phyloP scores from a whole-genome alignment of 2,113 vertebrate species.

The Orientallactaga bullata region DNA sequence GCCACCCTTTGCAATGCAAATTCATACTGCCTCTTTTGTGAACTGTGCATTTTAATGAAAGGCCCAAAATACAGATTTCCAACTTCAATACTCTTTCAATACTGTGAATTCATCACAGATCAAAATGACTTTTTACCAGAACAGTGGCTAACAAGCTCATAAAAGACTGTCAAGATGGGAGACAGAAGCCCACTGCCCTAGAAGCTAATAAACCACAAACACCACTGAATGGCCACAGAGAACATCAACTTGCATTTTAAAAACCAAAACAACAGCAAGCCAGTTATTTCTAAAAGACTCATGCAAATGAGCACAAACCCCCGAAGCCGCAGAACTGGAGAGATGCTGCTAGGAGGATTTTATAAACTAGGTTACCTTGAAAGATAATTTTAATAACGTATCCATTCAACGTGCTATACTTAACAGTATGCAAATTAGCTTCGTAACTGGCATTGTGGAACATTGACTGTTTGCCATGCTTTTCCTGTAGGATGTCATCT shows the following conservation, averaged over 20 bases:
- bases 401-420: not conserved
- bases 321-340: slow-evolving; percentile 45
- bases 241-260: slow-evolving; percentile 48
- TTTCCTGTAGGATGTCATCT: not conserved
- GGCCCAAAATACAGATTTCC: slow-evolving; percentile 63
- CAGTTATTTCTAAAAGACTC: slow-evolving; percentile 54
- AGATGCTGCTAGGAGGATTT: slow-evolving; percentile 26
- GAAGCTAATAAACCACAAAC: slow-evolving; percentile 46
- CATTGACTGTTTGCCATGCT: not conserved
- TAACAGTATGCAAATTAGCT: not conserved
- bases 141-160: slow-evolving; percentile 28
- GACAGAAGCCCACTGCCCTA: not conserved
- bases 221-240: not conserved
- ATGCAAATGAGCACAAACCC: slow-evolving; percentile 20
- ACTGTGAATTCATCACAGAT: slow-evolving; percentile 42
- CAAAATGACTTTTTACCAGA: slow-evolving; percentile 64
- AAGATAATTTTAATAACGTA: slow-evolving; percentile 53
- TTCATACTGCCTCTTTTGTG: slow-evolving; percentile 57
- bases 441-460: not conserved
- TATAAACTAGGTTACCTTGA: slow-evolving; percentile 38
- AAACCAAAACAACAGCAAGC: not conserved
- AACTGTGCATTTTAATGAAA: slow-evolving; percentile 69
- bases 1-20: slow-evolving; percentile 71
- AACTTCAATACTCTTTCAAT: slow-evolving; percentile 55
- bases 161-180: not conserved